phyloP scores from a whole-genome alignment of 2,797 vertebrate genomes.

The Falco concolor region DNA sequence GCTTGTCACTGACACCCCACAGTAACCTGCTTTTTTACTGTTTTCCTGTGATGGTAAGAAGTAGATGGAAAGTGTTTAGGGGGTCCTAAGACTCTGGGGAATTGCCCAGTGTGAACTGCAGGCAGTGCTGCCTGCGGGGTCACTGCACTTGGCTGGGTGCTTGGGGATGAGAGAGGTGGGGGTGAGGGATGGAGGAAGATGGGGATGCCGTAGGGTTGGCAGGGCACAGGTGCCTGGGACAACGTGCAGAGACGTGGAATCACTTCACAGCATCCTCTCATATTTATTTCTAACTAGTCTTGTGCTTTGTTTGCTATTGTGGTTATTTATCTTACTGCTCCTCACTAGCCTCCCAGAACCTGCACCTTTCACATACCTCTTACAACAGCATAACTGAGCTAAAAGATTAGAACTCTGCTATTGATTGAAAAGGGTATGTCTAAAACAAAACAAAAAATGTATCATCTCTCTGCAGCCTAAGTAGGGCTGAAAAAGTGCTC shows the following conservation, averaged over 20 bases:
- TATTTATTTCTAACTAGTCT: background rate
- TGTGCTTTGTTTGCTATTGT: background rate
- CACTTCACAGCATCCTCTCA: background rate
- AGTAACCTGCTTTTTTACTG: background rate
- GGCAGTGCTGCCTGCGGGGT: background rate
- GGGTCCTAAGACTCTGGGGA: background rate
- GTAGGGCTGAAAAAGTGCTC: background rate
- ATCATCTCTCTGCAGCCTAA: background rate
- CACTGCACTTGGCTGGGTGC: background rate
- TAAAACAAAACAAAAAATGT: background rate
- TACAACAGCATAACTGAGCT: background rate
- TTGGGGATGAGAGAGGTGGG: background rate
- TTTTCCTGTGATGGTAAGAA: background rate
- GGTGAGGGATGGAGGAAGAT: background rate
- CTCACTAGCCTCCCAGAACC: background rate
- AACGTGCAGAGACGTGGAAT: background rate
- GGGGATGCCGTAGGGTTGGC: background rate
- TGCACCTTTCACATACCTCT: background rate
- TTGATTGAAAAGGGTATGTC: background rate
- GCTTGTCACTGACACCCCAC: background rate
- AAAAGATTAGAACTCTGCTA: background rate
- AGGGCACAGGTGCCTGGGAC: accelerated
- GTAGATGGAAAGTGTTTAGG: background rate
- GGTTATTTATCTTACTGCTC: background rate
- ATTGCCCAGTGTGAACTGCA: background rate